Percentiles rank a stretch among this genome's conserved stretches.
phyloP scores from a whole-genome alignment of 1,140 invertebrate genomes.

The Drosophila bocqueti region DNA sequence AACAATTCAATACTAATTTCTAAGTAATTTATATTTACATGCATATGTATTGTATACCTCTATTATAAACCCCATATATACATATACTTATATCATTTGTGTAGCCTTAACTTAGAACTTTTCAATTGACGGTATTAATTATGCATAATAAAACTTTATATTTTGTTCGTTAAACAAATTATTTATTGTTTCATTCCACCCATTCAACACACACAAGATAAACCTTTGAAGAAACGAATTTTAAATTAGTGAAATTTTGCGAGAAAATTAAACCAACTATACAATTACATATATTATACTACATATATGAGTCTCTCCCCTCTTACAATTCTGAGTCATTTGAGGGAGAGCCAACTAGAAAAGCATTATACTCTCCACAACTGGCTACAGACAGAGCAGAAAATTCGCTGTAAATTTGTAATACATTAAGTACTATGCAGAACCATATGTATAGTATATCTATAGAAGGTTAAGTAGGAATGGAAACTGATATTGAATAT shows the following conservation, averaged over 20 bases:
- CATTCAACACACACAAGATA: slow-evolving; percentile 55
- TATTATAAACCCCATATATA: slow-evolving; percentile 41
- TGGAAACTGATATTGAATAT: slow-evolving; percentile 76
- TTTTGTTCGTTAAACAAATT: slow-evolving; percentile 81
- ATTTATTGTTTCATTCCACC: slow-evolving; percentile 62
- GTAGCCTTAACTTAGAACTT: slow-evolving; percentile 77
- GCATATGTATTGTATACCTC: slow-evolving; percentile 48
- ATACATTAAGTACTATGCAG: slow-evolving; percentile 47
- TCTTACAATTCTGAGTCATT: slow-evolving; percentile 31
- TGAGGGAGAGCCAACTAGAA: slow-evolving; percentile 41
- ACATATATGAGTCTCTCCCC: slow-evolving; percentile 53
- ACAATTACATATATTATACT: slow-evolving; percentile 58
- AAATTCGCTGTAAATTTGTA: slow-evolving; percentile 53
- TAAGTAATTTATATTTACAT: slow-evolving; percentile 72
- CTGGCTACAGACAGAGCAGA: slow-evolving; percentile 26
- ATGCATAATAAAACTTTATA: slow-evolving; percentile 75
- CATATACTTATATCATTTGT: slow-evolving; percentile 62
- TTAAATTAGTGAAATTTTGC: slow-evolving; percentile 84
- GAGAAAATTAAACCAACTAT: slow-evolving; percentile 57
- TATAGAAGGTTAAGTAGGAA: slow-evolving; percentile 72
- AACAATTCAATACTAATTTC: slow-evolving; percentile 56
- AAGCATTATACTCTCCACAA: slow-evolving; percentile 44
- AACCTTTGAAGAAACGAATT: slow-evolving; percentile 83
- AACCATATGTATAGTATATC: slow-evolving; percentile 36
- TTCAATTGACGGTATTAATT: slow-evolving; percentile 83